Evolutionary conservation across 2,888 invertebrate genomes (phyloP).

Genomic region (Podabrus alpinus): DNA sequence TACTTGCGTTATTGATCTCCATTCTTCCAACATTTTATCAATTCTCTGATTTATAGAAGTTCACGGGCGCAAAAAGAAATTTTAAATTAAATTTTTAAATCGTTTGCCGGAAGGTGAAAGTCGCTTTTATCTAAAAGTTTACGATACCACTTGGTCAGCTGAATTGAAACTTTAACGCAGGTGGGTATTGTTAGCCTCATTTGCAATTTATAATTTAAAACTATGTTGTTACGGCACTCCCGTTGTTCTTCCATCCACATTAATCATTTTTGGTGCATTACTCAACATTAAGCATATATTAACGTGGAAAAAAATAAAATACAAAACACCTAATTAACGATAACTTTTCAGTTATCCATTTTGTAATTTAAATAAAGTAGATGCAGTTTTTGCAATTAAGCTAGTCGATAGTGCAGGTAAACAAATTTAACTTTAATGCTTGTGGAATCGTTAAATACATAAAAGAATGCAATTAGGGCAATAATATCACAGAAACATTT

Average conservation of each 20-base stretch:
- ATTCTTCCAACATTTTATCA: not conserved
- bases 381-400: conserved; percentile 22
- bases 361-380: conserved; percentile 12
- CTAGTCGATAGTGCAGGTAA: conserved; percentile 12
- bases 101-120: not conserved
- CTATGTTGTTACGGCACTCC: not conserved
- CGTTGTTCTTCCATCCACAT: not conserved
- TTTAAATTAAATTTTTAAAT: not conserved
- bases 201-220: conserved; percentile 8
- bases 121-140: not conserved
- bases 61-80: not conserved
- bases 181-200: conserved; percentile 4
- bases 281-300: not conserved
- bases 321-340: not conserved
- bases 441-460: conserved; percentile 37
- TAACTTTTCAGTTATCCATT: not conserved
- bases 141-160: not conserved
- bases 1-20: not conserved
- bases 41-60: not conserved
- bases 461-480: conserved; percentile 41
- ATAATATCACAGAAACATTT: conserved; percentile 42
- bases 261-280: not conserved
- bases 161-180: conserved; percentile 3
- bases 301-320: not conserved
- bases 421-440: conserved; percentile 38